Base-by-base conservation (phyloP, 2,888 invertebrate genomes). In the Keiferia lycopersicella region DNA sequence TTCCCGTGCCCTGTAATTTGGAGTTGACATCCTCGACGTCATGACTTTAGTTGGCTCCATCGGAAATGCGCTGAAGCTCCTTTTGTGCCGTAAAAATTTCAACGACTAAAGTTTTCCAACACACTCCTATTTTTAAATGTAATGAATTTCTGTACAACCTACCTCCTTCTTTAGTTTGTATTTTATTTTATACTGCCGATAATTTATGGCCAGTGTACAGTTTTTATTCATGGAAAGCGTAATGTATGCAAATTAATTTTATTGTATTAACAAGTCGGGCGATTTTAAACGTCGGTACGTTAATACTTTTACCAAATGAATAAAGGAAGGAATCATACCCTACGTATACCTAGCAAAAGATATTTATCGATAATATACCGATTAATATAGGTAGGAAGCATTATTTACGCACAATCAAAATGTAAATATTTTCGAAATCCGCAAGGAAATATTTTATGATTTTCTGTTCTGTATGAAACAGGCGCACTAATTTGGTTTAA, bases 1-100 rank as follows among this genome's bases (percentile, higher is more conserved):
- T 75, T 79, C 69, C 71, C 69, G 76, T 68, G 73, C 80, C 80
- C 83, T 86, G 83, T 86, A 85, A 86, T 87, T 87, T 85, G 74
- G 72, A 81, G 81, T 82, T 81, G 78, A 81, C 80, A 77, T 77
- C 73, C 76, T 73, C 73, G 68, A 71, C 71, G 66, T 71, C 73
- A 71, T 70, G 64, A 67, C 66, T 70, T 69, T 69, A 64, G 64
- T 68, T 70, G 69, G 68, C 65, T 68, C 68, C 67, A 71, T 69
- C 67, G 71, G 69, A 67, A 73, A 70, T 66, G 26, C 58, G 39
- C 58, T n/a, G n/a, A n/a, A n/a, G n/a, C n/a, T 30, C 39, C 38
- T 39, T 58, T 58, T 58, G 34, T 57, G 57, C 38, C 14, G 18
- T 20, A 34, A 56, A 56, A 56, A 56, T 53, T 53, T 22, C 53